Evolutionary conservation across 2,113 vertebrate species (phyloP).

Genomic region (Anolis carolinensis): DNA sequence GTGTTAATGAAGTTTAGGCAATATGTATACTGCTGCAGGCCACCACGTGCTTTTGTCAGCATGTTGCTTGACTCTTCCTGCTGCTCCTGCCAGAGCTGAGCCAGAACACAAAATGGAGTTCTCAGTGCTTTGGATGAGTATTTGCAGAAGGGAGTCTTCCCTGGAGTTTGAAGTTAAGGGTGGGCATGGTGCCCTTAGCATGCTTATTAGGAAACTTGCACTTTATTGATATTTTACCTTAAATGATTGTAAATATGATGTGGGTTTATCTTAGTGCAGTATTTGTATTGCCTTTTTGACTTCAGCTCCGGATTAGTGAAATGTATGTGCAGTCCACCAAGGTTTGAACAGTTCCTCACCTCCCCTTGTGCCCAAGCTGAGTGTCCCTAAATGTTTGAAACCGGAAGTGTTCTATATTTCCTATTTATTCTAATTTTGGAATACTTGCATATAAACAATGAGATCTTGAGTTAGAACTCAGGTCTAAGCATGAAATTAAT

Average conservation of each 20-base stretch:
- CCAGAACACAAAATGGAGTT: conserved; percentile 20
- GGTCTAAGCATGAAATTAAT: too few relatives aligned
- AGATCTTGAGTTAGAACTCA: too few relatives aligned
- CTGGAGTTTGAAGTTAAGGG: not conserved
- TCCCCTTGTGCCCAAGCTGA: too few relatives aligned
- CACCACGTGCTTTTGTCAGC: conserved; percentile 36
- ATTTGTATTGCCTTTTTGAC: not conserved
- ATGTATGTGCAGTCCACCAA: not conserved
- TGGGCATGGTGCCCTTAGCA: not conserved
- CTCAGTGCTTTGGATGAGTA: not conserved
- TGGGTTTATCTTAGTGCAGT: not conserved
- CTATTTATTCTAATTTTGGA: too few relatives aligned
- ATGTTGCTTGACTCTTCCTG: not conserved
- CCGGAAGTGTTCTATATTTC: too few relatives aligned
- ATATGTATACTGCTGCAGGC: not conserved
- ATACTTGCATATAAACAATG: too few relatives aligned
- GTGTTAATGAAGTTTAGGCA: not conserved
- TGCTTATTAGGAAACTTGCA: not conserved
- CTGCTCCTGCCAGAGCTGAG: not conserved
- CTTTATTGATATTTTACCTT: not conserved
- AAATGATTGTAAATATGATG: too few relatives aligned
- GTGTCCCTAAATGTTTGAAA: too few relatives aligned
- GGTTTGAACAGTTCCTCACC: too few relatives aligned
- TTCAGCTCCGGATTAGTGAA: not conserved
- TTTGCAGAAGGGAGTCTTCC: not conserved